Evolutionary conservation across 2,888 invertebrate genomes (phyloP), one percentile per base, ranked within the genome.

Genomic region (Minunthozetes semirufus): DNA sequence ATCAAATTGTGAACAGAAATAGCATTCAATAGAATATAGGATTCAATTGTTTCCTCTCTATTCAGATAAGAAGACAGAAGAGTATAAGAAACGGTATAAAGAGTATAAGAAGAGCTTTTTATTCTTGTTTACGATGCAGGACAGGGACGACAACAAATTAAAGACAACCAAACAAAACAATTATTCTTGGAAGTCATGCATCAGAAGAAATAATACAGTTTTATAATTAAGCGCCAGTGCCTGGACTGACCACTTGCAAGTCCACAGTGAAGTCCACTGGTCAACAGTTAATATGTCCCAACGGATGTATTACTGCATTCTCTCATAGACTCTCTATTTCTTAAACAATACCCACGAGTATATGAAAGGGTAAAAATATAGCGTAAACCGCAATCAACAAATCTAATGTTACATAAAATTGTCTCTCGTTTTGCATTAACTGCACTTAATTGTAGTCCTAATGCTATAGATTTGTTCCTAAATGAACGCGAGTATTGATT

Each of bases 351-450:
- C 68, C 42, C 68, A 11, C 19, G 68, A 42, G 68, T 68, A 42
- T 68, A 66, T 2, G 29, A 68, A 68, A 68, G 68, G 68, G 68
- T 68, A 38, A 68, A 61, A 68, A 38, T 38, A 42, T 19, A 22
- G 38, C 68, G 22, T 11, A 68, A 68, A 68, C 68, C 68, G 68
- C 68, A 68, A 68, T 68, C 68, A 68, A 42, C 68, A 68, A 29
- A 68, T 68, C 68, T 42, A 68, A 68, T 68, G 42, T 68, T 68
- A 68, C 68, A 68, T 68, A 38, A 68, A 68, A 68, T 68, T 68
- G 68, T 68, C 68, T 68, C 33, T 68, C 42, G 33, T 68, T 68
- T 68, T 68, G 68, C 68, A 68, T 68, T 68, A 33, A 29, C 33
- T 33, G 2, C 38, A 68, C 22, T 46, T 68, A 68, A 68, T 68